Base-by-base conservation (phyloP, 2,888 invertebrate species). In the Tinea semifulvella region DNA sequence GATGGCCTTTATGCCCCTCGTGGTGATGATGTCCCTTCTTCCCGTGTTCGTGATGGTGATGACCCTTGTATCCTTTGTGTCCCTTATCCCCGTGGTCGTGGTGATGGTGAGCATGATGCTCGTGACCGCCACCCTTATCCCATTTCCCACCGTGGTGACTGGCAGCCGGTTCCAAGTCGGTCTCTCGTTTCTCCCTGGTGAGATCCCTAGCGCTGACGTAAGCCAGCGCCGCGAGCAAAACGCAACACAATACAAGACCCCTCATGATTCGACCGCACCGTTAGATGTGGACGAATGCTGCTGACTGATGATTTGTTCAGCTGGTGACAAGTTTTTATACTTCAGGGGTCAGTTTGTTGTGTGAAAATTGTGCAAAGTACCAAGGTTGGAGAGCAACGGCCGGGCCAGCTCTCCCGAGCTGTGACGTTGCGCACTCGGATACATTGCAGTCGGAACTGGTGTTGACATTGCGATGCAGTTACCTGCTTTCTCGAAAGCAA, bases 11-110 rank as follows among this genome's bases (percentile, higher is more conserved):
- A 55, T 88, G 85, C 0, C 82, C 82, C 54, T 85, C 88, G 55
- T 89, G 88, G 57, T 90, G 88, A 56, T 90, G 89, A 55, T 90
- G 88, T 0, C 91, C 91, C 58, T 89, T 89, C 53, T 87, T 83
- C 28, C 87, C 87, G 57, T 89, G 87, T 50, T 86, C 85, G 52
- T 87, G 82, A 47, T 87, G 85, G 25, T 84, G 85, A 31, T 84
- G 85, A 1, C 85, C 84, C 48, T 77, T 77, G 70, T 90, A 98
- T 77, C 88, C 88, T 53, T 90, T 89, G 55, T 89, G 87, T 2
- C 86, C 88, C 60, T 90, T 88, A 47, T 87, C 87, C 0, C 90
- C 90, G 52, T 88, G 85, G 49, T 85, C 83, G 49, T 84, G 82
- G 56, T 86, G 86, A 52, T 88, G 85, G 48, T 86, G 81, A 1